Base-by-base conservation (phyloP, 2,888 invertebrate genomes). In the Stegana nigrithorax region DNA sequence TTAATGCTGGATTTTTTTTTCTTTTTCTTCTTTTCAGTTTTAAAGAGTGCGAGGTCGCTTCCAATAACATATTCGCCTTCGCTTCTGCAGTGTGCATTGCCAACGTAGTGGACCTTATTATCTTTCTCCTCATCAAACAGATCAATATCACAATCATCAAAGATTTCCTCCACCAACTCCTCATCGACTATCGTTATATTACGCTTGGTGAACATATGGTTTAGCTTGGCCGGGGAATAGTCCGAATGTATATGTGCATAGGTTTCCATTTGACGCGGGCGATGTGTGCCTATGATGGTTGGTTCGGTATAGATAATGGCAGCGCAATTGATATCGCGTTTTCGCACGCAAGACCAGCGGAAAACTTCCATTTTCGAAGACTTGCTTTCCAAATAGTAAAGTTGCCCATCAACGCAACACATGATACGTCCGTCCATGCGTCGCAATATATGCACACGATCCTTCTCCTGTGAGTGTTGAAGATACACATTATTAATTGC, bases 351-450 rank as follows among this genome's bases (percentile, higher is more conserved):
- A 2, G 81, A 78, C 82, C 82, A 82, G 4, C 78, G 72, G 61
- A 72, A 82, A 2, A 80, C 69, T 21, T 70, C 77, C 6, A 74
- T 75, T 51, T 74, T 75, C 62, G 69, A 70, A 3, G 81, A 78
- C 47, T 73, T 81, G 0, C 81, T 80, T 39, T 75, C 78, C 59
- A 82, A 64, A 47, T 83, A 81, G 62, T 83, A 82, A 4, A 82
- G 64, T 7, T 80, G 83, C 0, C 82, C 82, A 50, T 83, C 79
- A 1, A 81, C 73, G 47, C 81, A 83, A 5, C 83, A 73, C 83
- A 82, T 83, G 8, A 81, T 80, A 0, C 81, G 81, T 1, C 82
- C 83, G 63, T 82, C 78, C 0, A 78, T 69, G 19, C 75, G 76
- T 0, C 76, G 62, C 0, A 82, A 70, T 80, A 83, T 80, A 56